Conservation (phyloP, 2,113 vertebrate species). For the Sebastes schlegelii region DNA sequence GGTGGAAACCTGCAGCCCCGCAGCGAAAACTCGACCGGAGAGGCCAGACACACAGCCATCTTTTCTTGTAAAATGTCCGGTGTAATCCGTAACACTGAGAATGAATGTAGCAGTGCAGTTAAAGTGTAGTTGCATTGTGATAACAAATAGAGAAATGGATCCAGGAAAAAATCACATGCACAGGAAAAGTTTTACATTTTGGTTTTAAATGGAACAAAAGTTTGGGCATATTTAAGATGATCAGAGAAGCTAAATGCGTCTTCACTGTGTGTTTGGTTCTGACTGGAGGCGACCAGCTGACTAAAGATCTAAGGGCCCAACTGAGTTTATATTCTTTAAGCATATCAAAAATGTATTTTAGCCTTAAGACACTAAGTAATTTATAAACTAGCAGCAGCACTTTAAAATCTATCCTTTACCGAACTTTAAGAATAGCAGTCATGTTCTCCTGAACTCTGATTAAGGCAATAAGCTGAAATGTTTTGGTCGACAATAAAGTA, state of each 20-base stretch:
- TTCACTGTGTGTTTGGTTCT: background rate
- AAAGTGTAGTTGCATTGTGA: no score
- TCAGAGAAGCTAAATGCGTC: background rate
- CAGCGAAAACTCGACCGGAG: no score
- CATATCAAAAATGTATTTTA: background rate
- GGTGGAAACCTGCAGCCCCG: no score
- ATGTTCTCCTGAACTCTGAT: background rate
- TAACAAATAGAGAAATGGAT: no score
- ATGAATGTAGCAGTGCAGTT: no score
- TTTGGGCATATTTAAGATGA: background rate
- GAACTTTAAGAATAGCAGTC: background rate
- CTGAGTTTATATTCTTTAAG: conserved; percentile 2
- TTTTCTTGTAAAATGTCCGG: no score
- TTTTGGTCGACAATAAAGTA: no score
- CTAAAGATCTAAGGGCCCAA: background rate
- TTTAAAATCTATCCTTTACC: background rate
- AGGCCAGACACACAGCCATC: no score
- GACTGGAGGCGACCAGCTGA: conserved; percentile 4
- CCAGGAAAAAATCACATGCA: no score
- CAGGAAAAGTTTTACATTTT: background rate
- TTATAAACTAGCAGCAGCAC: background rate
- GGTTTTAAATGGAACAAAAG: background rate
- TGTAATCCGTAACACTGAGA: no score
- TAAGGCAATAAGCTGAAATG: background rate
- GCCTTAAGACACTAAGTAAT: background rate